These are phyloP conservation scores for Germaria angustata DNA, from an alignment of 2,888 invertebrate species.

Conservation along the genomic window DNA sequence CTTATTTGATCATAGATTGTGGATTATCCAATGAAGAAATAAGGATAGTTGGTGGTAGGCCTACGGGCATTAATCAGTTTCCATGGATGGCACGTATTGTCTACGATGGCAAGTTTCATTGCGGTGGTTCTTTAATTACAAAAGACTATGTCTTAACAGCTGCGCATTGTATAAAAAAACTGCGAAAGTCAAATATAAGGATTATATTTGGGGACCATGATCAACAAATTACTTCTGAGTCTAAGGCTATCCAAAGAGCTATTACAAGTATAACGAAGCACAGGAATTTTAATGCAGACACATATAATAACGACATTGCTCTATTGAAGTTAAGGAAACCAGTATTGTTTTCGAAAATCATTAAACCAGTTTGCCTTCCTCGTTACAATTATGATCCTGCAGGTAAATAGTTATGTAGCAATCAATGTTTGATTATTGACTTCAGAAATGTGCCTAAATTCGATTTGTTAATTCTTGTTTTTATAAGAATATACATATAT, in stretches of 20 bases:
- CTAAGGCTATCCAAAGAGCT: constrained; percentile 89
- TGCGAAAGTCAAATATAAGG: constrained; percentile 89
- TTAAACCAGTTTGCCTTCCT: constrained; percentile 88
- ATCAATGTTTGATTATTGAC: no score
- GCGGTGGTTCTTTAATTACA: constrained; percentile 90
- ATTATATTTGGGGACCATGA: constrained; percentile 92
- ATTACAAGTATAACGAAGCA: constrained; percentile 89
- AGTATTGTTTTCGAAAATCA: constrained; percentile 84
- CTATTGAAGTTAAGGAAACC: constrained; percentile 88
- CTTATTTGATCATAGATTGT: constrained; percentile 83
- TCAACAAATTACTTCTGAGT: constrained; percentile 88
- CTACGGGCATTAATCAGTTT: constrained; percentile 90
- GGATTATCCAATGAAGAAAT: constrained; percentile 92
- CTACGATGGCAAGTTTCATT: constrained; percentile 93
- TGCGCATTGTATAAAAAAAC: constrained; percentile 89
- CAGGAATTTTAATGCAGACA: constrained; percentile 90
- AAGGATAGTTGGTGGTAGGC: constrained; percentile 91
- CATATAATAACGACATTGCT: constrained; percentile 93
- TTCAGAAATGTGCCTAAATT: no score
- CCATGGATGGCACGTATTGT: constrained; percentile 93
- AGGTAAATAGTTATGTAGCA: constrained; percentile 82
- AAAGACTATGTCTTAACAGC: constrained; percentile 92
- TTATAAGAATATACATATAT: no score
- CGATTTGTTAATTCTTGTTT: no score
- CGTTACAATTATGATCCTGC: constrained; percentile 80